Evolutionary conservation across 2,888 invertebrate genomes (phyloP).

Genomic region (Lamproptera curius): DNA sequence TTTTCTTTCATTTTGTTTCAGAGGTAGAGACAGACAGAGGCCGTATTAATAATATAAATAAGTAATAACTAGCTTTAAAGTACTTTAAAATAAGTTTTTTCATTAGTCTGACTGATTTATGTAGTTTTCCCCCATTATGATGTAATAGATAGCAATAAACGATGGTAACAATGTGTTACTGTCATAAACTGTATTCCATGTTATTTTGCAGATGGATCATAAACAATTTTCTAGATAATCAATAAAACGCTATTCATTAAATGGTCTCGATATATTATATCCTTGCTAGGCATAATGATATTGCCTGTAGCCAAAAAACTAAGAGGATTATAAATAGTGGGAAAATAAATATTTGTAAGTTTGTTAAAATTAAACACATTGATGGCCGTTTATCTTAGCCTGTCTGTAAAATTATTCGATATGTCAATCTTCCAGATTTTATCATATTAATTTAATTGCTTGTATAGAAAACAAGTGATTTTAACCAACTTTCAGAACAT

Average conservation of each 20-base stretch:
- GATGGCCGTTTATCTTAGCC: not conserved
- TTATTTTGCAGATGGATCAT: not conserved
- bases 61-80: constrained; percentile 13
- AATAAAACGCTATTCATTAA: no score
- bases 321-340: no score
- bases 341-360: not conserved
- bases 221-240: no score
- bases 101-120: constrained; percentile 22
- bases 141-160: no score
- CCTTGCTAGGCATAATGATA: no score
- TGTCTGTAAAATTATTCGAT: not conserved
- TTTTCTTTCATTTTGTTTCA: constrained; percentile 34
- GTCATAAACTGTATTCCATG: not conserved
- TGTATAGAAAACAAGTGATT: no score
- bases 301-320: no score
- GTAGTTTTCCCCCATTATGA: constrained; percentile 15
- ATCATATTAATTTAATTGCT: no score
- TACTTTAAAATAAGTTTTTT: constrained; percentile 24
- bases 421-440: no score
- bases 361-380: not conserved
- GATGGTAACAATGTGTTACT: no score
- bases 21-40: constrained; percentile 34
- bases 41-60: constrained; percentile 29
- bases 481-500: no score
- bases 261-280: no score